Percentiles rank a stretch among this genome's conserved stretches.
Conservation (phyloP, 2,113 vertebrate genomes). For the Syngnathus typhle region DNA sequence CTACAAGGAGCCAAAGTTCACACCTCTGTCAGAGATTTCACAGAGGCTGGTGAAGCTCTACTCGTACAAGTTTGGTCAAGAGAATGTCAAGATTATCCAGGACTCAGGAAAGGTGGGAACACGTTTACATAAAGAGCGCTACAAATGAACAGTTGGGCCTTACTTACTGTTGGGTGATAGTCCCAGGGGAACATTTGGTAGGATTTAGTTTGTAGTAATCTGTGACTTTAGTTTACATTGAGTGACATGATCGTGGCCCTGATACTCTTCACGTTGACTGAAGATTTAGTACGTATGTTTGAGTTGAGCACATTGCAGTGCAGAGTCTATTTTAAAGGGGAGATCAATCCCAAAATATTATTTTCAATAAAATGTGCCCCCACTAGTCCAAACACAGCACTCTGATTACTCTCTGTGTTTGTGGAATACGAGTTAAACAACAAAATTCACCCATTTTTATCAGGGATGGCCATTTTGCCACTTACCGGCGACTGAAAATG, state of each 20-base stretch:
- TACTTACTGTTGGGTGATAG: neutral
- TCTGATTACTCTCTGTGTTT: too few relatives aligned
- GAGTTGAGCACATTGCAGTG: neutral
- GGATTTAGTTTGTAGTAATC: neutral
- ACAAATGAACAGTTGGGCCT: neutral
- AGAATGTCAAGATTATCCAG: slow-evolving; percentile 98
- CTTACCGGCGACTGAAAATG: too few relatives aligned
- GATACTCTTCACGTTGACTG: neutral
- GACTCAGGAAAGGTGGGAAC: slow-evolving; percentile 85
- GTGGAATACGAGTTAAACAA: too few relatives aligned
- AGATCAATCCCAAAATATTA: too few relatives aligned
- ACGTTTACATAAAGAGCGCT: neutral
- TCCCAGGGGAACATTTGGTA: neutral
- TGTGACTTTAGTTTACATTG: neutral
- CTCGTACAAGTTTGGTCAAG: slow-evolving; percentile 93
- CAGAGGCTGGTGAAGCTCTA: slow-evolving; percentile 95
- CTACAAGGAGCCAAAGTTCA: slow-evolving; percentile 98
- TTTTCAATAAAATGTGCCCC: too few relatives aligned
- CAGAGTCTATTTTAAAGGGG: neutral
- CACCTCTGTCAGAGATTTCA: slow-evolving; percentile 91
- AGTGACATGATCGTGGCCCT: neutral
- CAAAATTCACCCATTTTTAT: too few relatives aligned
- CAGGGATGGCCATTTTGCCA: too few relatives aligned
- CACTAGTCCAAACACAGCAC: too few relatives aligned
- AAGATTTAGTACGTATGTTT: neutral